Percentiles rank a stretch among this genome's conserved stretches.
Conservation (phyloP, 2,113 vertebrate genomes). For the Octodon degus region DNA sequence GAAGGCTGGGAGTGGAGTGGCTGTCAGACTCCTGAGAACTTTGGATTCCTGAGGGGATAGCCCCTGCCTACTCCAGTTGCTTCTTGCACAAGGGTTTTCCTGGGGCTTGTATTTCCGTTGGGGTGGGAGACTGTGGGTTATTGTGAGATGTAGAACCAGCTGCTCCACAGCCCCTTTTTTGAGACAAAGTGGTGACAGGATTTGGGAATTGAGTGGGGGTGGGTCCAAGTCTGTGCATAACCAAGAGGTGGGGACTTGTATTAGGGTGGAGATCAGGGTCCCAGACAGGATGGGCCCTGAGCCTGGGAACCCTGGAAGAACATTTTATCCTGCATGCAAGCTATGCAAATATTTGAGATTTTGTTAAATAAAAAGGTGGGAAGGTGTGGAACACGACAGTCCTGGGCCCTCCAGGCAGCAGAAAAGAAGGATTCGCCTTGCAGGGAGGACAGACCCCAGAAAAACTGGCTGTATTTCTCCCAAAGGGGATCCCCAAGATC, state of each 20-base stretch:
- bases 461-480: slow-evolving; percentile 64
- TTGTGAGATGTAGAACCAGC: background rate
- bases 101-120: background rate
- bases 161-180: background rate
- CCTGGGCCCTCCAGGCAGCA: background rate
- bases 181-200: background rate
- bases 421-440: background rate
- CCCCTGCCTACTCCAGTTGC: background rate
- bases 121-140: background rate
- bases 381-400: background rate
- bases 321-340: background rate
- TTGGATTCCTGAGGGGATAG: background rate
- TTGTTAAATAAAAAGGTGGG: slow-evolving; percentile 61
- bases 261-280: background rate
- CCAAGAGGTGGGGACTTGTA: background rate
- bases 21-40: too few relatives aligned
- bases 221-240: background rate
- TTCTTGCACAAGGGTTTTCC: background rate
- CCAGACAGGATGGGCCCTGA: background rate
- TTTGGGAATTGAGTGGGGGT: background rate
- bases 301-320: background rate
- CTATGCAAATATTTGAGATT: background rate
- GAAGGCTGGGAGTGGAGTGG: too few relatives aligned
- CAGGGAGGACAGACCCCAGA: too few relatives aligned
- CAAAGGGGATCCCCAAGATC: background rate